Conservation (phyloP, 2,113 vertebrate species). For the Chamaea fasciata region DNA sequence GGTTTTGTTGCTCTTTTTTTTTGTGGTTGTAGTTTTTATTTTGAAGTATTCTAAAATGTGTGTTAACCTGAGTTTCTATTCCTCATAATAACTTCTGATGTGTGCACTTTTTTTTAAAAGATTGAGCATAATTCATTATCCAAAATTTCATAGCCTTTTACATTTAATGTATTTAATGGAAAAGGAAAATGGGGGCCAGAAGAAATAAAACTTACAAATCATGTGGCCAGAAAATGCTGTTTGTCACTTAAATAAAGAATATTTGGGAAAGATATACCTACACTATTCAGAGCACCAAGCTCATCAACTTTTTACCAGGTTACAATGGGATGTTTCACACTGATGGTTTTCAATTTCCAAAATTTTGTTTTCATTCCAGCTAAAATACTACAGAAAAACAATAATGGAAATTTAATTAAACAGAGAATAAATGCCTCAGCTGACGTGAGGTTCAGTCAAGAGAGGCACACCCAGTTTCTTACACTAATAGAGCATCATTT, state of each 20-base stretch:
- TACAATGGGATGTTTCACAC: background rate
- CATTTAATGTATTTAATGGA: background rate
- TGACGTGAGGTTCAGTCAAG: background rate
- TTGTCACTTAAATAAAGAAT: background rate
- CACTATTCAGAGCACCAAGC: background rate
- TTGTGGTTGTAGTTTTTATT: background rate
- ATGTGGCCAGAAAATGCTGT: background rate
- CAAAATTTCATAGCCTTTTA: background rate
- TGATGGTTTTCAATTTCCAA: background rate
- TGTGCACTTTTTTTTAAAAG: background rate
- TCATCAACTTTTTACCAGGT: background rate
- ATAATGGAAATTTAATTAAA: background rate
- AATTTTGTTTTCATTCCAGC: background rate
- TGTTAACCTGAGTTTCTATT: background rate
- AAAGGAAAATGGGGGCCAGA: background rate
- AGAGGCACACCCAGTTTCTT: background rate
- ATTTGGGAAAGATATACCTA: background rate
- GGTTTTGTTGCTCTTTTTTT: background rate
- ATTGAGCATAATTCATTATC: background rate
- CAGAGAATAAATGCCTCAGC: background rate
- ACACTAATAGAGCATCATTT: background rate
- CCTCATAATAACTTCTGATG: background rate
- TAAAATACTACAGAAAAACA: background rate
- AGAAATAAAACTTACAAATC: background rate
- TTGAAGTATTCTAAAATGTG: background rate